Percentiles rank a stretch among this genome's conserved stretches.
phyloP scores from a whole-genome alignment of 1,140 invertebrate species.

The Drosophila erecta region DNA sequence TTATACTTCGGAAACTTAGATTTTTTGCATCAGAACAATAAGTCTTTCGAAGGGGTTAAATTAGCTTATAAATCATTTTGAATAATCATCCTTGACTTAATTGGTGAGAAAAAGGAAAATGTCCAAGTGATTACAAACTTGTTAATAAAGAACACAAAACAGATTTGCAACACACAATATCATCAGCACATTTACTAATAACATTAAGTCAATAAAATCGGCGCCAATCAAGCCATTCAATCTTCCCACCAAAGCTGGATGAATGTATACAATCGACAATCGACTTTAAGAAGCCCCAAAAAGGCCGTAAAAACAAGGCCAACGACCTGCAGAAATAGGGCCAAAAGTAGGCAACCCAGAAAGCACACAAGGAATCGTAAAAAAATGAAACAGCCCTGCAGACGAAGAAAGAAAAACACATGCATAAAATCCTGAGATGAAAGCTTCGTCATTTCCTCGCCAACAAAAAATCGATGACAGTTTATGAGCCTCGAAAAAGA shows the following conservation, averaged over 20 bases:
- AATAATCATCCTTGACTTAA: no score
- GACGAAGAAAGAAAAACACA: slow-evolving; percentile 12
- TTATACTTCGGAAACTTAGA: no score
- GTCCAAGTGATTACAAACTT: no score
- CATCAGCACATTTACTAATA: neutral
- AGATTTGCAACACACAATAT: neutral
- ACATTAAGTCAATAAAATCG: neutral
- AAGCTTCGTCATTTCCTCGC: slow-evolving; percentile 33
- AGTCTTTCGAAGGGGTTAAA: no score
- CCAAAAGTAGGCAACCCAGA: slow-evolving; percentile 52
- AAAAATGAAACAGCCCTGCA: neutral
- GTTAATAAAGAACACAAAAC: no score
- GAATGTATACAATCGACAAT: slow-evolving; percentile 2
- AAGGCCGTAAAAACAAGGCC: slow-evolving; percentile 34
- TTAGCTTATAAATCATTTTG: no score
- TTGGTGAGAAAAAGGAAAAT: neutral
- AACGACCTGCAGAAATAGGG: slow-evolving; percentile 60
- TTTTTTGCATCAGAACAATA: no score
- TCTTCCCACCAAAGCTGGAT: neutral
- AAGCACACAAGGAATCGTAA: slow-evolving; percentile 1
- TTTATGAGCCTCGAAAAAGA: slow-evolving; percentile 53
- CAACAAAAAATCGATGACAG: slow-evolving; percentile 64
- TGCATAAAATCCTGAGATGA: slow-evolving; percentile 26
- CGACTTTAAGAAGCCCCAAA: slow-evolving; percentile 16
- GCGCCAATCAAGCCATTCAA: neutral